phyloP scores from a whole-genome alignment of 53 echinoderm and acorn worm genomes.

The Echinarachnius parma region DNA sequence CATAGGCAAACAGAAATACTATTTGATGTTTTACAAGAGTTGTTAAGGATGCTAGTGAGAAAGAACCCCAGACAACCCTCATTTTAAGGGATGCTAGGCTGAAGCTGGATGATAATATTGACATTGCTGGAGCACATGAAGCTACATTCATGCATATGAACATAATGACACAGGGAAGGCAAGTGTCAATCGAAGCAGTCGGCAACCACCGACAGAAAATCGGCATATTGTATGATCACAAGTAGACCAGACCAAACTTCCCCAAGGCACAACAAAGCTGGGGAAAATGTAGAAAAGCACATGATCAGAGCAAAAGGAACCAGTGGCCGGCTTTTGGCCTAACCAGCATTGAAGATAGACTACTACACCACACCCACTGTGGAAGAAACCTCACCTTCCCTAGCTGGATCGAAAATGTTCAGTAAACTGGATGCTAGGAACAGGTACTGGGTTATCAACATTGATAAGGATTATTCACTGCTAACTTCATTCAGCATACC shows the following conservation, averaged over 20 bases:
- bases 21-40: no score
- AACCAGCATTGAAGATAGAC: conserved; percentile 45
- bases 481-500: not conserved
- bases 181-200: not conserved
- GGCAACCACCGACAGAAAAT: not conserved
- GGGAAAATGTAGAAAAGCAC: not conserved
- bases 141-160: not conserved
- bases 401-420: not conserved
- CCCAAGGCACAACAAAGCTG: not conserved
- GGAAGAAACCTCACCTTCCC: conserved; percentile 34
- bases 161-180: not conserved
- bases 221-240: not conserved
- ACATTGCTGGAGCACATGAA: not conserved
- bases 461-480: not conserved
- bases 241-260: not conserved
- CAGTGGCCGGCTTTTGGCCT: not conserved
- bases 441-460: not conserved
- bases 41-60: no score
- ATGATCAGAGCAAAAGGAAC: not conserved
- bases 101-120: no score
- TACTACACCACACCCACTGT: conserved; percentile 48
- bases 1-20: no score
- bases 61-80: no score
- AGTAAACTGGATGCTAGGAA: not conserved
- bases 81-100: no score